Percentiles rank a stretch among this genome's conserved stretches.
Evolutionary conservation across 2,888 invertebrate genomes (phyloP).

Genomic region (Pseudolycoriella hygida): DNA sequence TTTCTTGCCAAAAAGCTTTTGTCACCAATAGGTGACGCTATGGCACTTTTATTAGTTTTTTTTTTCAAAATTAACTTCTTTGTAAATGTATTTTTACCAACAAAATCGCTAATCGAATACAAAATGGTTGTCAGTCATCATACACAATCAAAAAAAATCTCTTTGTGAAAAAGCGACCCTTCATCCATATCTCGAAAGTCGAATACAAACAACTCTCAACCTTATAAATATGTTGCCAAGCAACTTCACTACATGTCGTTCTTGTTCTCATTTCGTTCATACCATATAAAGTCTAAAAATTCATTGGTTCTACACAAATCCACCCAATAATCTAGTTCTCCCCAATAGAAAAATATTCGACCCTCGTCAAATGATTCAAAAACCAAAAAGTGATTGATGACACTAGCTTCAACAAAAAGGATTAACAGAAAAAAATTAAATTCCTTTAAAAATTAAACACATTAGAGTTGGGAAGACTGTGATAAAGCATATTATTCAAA

Average conservation of each 20-base stretch:
- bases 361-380: conserved; percentile 3
- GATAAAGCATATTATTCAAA: background rate
- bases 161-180: background rate
- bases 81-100: background rate
- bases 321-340: conserved; percentile 5
- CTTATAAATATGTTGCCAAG: background rate
- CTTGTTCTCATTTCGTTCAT: background rate
- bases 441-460: conserved; percentile 1
- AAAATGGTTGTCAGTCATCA: background rate
- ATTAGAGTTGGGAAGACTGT: conserved; percentile 1
- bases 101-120: background rate
- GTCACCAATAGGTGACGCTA: too few relatives aligned
- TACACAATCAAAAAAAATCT: background rate
- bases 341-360: conserved; percentile 2
- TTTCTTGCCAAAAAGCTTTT: too few relatives aligned
- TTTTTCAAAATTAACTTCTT: too few relatives aligned
- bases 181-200: too few relatives aligned
- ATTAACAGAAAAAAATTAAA: background rate
- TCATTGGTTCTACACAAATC: conserved; percentile 4
- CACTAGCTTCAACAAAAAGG: conserved; percentile 4
- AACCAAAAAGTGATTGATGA: conserved; percentile 4
- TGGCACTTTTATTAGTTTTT: too few relatives aligned
- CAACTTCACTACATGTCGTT: background rate
- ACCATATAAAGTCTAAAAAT: background rate
- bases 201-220: too few relatives aligned